These are phyloP conservation scores for Aphaenogaster rudis DNA, from an alignment of 1,140 invertebrate genomes.

Conservation along the genomic window DNA sequence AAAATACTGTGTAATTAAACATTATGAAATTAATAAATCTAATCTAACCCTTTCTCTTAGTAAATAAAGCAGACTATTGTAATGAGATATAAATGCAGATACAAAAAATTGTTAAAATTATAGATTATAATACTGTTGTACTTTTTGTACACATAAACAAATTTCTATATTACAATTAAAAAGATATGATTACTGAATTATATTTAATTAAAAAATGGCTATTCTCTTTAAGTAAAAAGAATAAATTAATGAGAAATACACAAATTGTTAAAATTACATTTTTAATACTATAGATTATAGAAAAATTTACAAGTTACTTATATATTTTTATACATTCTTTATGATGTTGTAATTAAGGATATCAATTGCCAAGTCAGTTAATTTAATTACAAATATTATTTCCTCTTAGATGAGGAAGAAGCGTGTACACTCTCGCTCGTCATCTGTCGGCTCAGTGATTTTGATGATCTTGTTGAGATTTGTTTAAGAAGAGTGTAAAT, in stretches of 20 bases:
- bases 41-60: neutral
- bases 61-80: neutral
- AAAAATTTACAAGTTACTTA: neutral
- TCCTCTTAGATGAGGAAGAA: neutral
- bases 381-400: neutral
- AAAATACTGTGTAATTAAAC: neutral
- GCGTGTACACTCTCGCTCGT: neutral
- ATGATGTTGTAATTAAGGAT: neutral
- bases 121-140: neutral
- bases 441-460: neutral
- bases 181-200: neutral
- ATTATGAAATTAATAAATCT: constrained; percentile 3
- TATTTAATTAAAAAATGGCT: neutral
- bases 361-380: constrained; percentile 8
- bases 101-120: constrained; percentile 7
- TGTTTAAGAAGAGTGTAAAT: constrained; percentile 78
- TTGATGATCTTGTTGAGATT: constrained; percentile 63
- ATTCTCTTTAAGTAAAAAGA: neutral
- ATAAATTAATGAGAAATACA: neutral
- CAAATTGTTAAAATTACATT: neutral
- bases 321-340: neutral
- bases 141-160: neutral
- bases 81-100: neutral
- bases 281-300: neutral
- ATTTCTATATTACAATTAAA: neutral